phyloP scores from a whole-genome alignment of 1,140 invertebrate species.

The Drosophila nasuta region DNA sequence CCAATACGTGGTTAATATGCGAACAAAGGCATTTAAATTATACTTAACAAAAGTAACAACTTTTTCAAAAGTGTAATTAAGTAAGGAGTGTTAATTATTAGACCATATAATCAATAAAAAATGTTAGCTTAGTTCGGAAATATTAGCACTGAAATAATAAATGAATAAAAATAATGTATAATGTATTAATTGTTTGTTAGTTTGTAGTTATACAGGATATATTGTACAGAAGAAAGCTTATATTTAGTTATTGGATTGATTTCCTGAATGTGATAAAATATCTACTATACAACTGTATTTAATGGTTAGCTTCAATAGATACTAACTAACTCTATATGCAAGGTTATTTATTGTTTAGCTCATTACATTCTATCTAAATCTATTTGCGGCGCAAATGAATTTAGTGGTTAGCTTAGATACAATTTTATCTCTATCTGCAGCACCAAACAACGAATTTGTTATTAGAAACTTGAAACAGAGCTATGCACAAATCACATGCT shows the following conservation, averaged over 20 bases:
- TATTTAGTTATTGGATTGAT: not conserved
- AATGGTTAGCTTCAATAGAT: not conserved
- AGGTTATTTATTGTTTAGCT: not conserved
- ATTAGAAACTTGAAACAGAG: not conserved
- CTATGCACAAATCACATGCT: conserved; percentile 14
- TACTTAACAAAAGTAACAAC: no score
- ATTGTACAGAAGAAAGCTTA: not conserved
- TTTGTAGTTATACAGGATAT: not conserved
- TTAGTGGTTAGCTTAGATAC: no score
- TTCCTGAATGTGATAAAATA: no score
- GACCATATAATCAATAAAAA: not conserved
- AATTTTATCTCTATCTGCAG: not conserved
- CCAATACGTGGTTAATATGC: not conserved
- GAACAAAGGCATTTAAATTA: not conserved
- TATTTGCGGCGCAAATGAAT: no score
- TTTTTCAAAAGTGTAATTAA: not conserved
- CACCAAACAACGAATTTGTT: not conserved
- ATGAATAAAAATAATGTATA: not conserved
- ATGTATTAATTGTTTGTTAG: not conserved
- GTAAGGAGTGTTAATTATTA: conserved; percentile 9
- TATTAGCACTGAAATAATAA: conserved; percentile 6
- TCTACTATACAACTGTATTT: not conserved
- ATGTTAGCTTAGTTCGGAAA: not conserved
- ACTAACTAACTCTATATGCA: not conserved
- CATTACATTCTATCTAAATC: not conserved